Evolutionary conservation across 2,797 vertebrate species (phyloP).

Genomic region (Limosa lapponica): DNA sequence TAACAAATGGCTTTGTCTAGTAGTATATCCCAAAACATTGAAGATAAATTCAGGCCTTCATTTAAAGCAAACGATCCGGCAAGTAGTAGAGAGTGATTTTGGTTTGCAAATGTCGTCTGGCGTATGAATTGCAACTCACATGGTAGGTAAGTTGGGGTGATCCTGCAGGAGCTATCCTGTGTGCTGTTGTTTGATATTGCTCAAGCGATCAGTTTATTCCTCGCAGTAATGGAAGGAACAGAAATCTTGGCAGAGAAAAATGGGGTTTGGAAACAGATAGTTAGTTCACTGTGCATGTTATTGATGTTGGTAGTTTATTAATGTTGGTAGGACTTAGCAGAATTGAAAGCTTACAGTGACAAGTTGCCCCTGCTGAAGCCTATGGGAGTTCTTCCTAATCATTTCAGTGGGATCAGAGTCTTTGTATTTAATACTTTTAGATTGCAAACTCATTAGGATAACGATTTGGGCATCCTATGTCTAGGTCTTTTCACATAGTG

Average conservation of each 20-base stretch:
- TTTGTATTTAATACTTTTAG: not conserved
- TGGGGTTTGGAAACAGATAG: not conserved
- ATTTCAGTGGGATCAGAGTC: not conserved
- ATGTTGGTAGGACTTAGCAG: not conserved
- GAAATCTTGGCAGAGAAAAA: not conserved
- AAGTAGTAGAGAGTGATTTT: not conserved
- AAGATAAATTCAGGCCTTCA: not conserved
- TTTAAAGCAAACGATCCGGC: not conserved
- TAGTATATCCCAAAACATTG: not conserved
- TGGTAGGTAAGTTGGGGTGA: fast-evolving
- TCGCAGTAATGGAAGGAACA: not conserved
- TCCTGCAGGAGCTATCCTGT: not conserved
- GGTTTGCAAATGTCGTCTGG: not conserved
- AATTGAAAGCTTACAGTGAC: not conserved
- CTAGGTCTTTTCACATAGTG: not conserved
- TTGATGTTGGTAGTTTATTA: not conserved
- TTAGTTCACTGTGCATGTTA: not conserved
- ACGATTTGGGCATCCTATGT: not conserved
- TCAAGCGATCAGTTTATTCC: not conserved
- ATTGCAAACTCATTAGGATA: not conserved
- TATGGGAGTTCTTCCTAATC: not conserved
- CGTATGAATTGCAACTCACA: fast-evolving
- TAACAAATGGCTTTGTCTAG: not conserved
- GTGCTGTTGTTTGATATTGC: not conserved
- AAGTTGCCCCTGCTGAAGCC: not conserved